Percentiles rank a stretch among this genome's conserved stretches.
Evolutionary conservation across 2,797 vertebrate species (phyloP).

Genomic region (Hipposideros larvatus): DNA sequence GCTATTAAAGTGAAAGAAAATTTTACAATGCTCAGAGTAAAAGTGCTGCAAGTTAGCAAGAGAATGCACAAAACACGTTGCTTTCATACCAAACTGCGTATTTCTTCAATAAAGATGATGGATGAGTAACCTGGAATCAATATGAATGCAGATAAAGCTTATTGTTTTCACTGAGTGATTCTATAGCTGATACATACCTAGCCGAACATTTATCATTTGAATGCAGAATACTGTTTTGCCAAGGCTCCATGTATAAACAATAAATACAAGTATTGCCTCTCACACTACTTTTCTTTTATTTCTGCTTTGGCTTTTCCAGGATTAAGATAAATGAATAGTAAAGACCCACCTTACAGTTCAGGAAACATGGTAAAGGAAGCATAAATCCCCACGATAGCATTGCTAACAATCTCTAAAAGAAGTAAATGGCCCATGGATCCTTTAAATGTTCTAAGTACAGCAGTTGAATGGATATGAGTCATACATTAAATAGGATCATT

Average conservation of each 20-base stretch:
- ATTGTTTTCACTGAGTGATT: conserved; percentile 61
- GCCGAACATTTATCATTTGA: conserved; percentile 74
- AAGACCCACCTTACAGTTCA: conserved; percentile 82
- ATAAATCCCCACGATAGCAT: conserved; percentile 83
- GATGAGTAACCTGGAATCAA: conserved; percentile 68
- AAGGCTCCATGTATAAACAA: conserved; percentile 56
- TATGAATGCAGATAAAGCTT: conserved; percentile 74
- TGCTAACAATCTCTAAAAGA: conserved; percentile 84
- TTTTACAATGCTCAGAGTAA: conserved; percentile 21
- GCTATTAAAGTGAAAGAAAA: conserved; percentile 45
- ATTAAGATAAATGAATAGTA: conserved; percentile 81
- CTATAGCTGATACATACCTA: conserved; percentile 63
- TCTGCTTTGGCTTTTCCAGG: conserved; percentile 63
- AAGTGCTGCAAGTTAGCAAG: conserved; percentile 35
- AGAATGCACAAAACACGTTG: background rate
- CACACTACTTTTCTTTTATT: conserved; percentile 71
- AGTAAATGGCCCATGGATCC: conserved; percentile 84
- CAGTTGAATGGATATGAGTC: conserved; percentile 80
- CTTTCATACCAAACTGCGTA: conserved; percentile 58
- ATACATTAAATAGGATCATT: conserved; percentile 78
- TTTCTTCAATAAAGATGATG: conserved; percentile 76
- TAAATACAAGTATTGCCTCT: conserved; percentile 69
- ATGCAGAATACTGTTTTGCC: conserved; percentile 67
- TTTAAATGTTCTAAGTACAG: conserved; percentile 80
- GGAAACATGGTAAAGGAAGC: conserved; percentile 79